Conservation (phyloP, 1,140 invertebrate genomes). For the Tetragonula clypearis region DNA sequence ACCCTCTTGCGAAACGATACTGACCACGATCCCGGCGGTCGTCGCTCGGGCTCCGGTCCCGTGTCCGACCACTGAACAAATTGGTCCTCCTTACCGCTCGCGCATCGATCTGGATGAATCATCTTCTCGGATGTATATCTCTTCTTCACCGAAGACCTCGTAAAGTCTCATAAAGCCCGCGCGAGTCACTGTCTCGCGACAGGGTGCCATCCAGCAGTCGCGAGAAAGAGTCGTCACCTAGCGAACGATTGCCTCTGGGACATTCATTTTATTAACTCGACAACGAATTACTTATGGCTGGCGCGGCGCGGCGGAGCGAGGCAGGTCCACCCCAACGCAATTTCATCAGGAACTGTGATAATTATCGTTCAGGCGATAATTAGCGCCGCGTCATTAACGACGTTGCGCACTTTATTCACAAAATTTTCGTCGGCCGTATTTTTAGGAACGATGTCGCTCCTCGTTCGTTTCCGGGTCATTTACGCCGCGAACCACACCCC, state of each 20-base stretch:
- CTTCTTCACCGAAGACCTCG: too few relatives aligned
- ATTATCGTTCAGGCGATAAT: conserved; percentile 48
- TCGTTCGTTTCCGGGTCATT: conserved; percentile 59
- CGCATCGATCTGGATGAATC: conserved; percentile 23
- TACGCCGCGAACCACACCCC: conserved; percentile 37
- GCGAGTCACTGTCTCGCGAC: conserved; percentile 10
- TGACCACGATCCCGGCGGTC: conserved; percentile 6
- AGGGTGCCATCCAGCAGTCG: not conserved
- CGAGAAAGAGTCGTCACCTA: conserved; percentile 14
- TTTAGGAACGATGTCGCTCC: conserved; percentile 14
- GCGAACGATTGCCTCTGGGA: not conserved
- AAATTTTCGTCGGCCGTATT: conserved; percentile 35
- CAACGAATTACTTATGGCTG: conserved; percentile 48
- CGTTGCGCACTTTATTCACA: conserved; percentile 8
- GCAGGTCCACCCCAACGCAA: not conserved
- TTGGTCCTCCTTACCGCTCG: conserved; percentile 1
- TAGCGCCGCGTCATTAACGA: conserved; percentile 43
- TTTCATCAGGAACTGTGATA: not conserved
- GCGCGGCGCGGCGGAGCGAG: not conserved
- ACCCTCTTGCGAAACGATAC: conserved; percentile 45
- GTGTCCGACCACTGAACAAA: conserved; percentile 13
- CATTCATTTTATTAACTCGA: conserved; percentile 53
- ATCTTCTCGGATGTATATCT: not conserved
- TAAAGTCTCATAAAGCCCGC: too few relatives aligned
- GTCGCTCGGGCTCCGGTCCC: not conserved